Percentiles rank a stretch among this genome's conserved stretches.
Conservation (phyloP, 2,797 vertebrate species). For the Rhabdophis nuchalis region DNA sequence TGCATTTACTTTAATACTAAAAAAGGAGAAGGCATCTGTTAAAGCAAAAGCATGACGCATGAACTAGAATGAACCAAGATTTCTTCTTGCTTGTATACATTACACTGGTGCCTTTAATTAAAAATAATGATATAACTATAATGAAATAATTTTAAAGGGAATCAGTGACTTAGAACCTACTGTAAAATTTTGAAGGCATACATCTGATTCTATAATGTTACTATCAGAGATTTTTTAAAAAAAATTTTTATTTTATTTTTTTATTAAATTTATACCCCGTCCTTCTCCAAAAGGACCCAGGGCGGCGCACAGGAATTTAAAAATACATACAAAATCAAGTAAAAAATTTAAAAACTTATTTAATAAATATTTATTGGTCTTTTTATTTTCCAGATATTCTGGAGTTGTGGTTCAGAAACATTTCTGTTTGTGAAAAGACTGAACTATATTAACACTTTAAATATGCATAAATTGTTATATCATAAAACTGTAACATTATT, state of each 20-base stretch:
- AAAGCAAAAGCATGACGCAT: background rate
- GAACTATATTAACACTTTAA: constrained; percentile 50
- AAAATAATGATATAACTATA: background rate
- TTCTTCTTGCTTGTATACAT: background rate
- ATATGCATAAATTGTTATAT: constrained; percentile 33
- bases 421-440: constrained; percentile 39
- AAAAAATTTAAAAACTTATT: too few relatives aligned
- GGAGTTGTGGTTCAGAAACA: constrained; percentile 46
- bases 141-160: background rate
- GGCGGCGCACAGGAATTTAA: too few relatives aligned
- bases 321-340: too few relatives aligned
- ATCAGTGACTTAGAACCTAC: background rate
- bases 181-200: background rate
- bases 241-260: too few relatives aligned
- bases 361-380: constrained; percentile 52
- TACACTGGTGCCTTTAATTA: background rate
- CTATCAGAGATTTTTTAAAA: too few relatives aligned
- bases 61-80: background rate
- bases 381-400: constrained; percentile 38
- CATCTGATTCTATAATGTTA: constrained; percentile 44
- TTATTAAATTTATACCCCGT: too few relatives aligned
- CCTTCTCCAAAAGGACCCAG: too few relatives aligned
- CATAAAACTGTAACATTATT: constrained; percentile 44
- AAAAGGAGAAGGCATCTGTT: background rate
- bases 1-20: background rate